Base-by-base conservation (phyloP, 2,888 invertebrate species). In the Brenthis hecate region DNA sequence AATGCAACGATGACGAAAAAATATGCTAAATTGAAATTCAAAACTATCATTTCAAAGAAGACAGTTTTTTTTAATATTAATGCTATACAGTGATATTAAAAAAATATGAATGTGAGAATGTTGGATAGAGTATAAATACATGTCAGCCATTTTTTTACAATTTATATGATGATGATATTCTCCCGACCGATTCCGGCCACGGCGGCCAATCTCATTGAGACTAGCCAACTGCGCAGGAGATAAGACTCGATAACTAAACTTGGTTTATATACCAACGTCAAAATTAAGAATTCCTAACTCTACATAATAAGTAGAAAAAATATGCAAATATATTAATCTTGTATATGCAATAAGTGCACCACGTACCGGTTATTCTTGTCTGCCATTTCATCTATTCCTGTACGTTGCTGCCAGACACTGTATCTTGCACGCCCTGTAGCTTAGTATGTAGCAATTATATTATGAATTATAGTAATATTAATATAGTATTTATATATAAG, bases 301-400 rank as follows among this genome's bases (percentile, higher is more conserved):
- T 13, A 58, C 13, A 36, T 51, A 53, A 36, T 36, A 11, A 51
- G 51, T 53, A 16, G 16, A 13, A 53, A 53, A 51, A 53, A 54
- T 62, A 67, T n/a, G 13, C 55, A 60, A 55, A 55, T 50, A 66
- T 65, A 62, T 68, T 62, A 66, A 71, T 62, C 58, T 58, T 54
- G 63, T 60, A 56, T 55, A 53, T 64, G 71, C 71, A 75, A 73
- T 74, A 72, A 73, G 69, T 74, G 70, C 73, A 72, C 70, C 68
- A 72, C 73, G 71, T 65, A 68, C 62, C 65, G 66, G 72, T 72
- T 84, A 85, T 81, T 81, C 81, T 81, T 77, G 81, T 77, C 75
- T 80, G 81, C 79, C 83, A 84, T 83, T 82, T 81, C 77, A 76
- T 82, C 81, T 85, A 84, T 84, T 85, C 76, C 77, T 76, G 80